These are phyloP conservation scores for Ophraella communa DNA, from an alignment of 2,888 invertebrate species.

Conservation along the genomic window DNA sequence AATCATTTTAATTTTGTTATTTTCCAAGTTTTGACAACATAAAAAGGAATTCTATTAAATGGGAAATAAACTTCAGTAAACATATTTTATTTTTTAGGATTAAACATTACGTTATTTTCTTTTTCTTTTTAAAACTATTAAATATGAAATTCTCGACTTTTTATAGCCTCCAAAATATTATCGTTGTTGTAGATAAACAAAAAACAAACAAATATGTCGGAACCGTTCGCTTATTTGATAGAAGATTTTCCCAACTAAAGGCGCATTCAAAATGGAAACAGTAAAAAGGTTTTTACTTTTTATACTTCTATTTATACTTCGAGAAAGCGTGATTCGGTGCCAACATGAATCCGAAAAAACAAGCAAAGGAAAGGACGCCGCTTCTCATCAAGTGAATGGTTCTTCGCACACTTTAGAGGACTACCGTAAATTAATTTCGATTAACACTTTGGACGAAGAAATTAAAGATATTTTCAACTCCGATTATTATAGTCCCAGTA, in stretches of 20 bases:
- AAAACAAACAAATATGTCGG: conserved; percentile 21
- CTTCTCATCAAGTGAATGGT: conserved; percentile 17
- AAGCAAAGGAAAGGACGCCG: conserved; percentile 14
- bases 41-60: too few species aligned
- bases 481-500: conserved; percentile 33
- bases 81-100: too few species aligned
- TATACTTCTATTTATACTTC: conserved; percentile 42
- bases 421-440: conserved; percentile 43
- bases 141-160: too few species aligned
- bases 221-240: conserved; percentile 13
- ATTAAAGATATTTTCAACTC: conserved; percentile 40
- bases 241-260: conserved; percentile 22
- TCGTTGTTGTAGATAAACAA: conserved; percentile 18
- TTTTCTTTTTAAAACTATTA: too few species aligned
- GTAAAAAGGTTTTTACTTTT: conserved; percentile 38
- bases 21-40: too few species aligned
- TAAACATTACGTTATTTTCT: too few species aligned
- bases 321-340: conserved; percentile 34
- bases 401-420: conserved; percentile 28
- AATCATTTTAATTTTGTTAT: too few species aligned
- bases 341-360: conserved; percentile 35
- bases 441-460: conserved; percentile 45
- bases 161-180: too few species aligned
- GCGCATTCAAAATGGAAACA: conserved; percentile 26
- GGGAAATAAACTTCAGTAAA: too few species aligned